These are phyloP conservation scores for Pteromalus puparum DNA, from an alignment of 1,140 invertebrate species.

Conservation along the genomic window DNA sequence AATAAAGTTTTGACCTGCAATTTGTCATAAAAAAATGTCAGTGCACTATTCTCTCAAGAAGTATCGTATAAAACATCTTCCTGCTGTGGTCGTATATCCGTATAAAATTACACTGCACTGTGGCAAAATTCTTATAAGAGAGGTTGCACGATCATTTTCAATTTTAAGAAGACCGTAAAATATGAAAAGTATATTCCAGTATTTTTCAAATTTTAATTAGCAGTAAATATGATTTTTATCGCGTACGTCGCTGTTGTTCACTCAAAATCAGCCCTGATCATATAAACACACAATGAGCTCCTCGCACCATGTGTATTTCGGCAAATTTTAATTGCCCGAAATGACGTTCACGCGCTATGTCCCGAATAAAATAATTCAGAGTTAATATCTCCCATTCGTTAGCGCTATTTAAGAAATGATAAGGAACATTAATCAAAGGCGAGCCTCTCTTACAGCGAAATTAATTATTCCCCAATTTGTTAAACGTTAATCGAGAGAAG, in stretches of 20 bases:
- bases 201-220: slow-evolving; percentile 26
- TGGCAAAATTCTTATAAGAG: neutral
- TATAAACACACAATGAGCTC: neutral
- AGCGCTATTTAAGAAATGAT: neutral
- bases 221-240: slow-evolving; percentile 1
- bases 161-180: slow-evolving; percentile 22
- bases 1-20: neutral
- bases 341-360: no score
- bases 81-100: neutral
- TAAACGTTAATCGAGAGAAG: neutral
- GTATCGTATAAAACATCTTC: neutral
- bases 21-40: neutral
- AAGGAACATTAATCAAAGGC: neutral
- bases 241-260: neutral
- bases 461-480: slow-evolving; percentile 4
- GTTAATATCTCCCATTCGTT: neutral
- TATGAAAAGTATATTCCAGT: neutral
- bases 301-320: neutral
- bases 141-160: neutral
- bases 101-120: neutral
- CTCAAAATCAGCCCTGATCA: neutral
- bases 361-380: neutral
- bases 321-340: neutral
- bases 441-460: neutral
- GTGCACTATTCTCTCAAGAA: neutral